Base-by-base conservation (phyloP, 1,140 invertebrate genomes). In the Nilaparvata lugens region DNA sequence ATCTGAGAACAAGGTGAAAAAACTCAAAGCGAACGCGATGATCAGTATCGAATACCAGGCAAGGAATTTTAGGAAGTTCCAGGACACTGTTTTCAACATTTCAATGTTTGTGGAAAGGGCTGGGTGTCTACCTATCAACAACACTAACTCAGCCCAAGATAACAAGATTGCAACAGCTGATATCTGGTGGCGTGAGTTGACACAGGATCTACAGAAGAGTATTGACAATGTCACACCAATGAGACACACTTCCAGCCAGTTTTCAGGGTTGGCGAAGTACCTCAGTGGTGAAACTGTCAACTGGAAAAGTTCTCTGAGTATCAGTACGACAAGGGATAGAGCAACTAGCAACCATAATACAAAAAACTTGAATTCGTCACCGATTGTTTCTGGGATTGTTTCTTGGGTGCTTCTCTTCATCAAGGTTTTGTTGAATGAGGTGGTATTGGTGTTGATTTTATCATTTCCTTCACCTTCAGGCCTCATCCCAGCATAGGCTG, bases 31-130 rank as follows among this genome's bases (percentile, higher is more conserved):
- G 70, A 91, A 92, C 1, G 88, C 88, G 19, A 90, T 73, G 6
- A 91, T 86, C 25, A 91, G 75, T 64, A 89, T 83, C 1, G 84
- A 84, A 69, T 91, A 91, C 72, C 88, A 85, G 0, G 84, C 72
- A 2, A 92, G 75, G 64, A 90, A 89, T 68, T 87, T 86, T 9
- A 87, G 78, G 66, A 91, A 91, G 63, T 86, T 91, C 67, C 79
- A 79, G 0, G 85, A 86, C 0, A 91, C 88, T 0, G 83, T 87
- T 64, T 81, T 82, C 42, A 91, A 76, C 82, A 90, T 90, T 21
- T 89, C 83, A 60, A 91, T 85, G 63, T 87, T 82, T 3, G 85
- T 90, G 2, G 88, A 88, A 18, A 86, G 73, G 52, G 79, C 70
- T 4, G 81, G 81, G 1, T 88, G 87, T 62, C 88, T 83, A 4